Base-by-base conservation (phyloP, 1,140 invertebrate genomes). In the Sycobia sp. region DNA sequence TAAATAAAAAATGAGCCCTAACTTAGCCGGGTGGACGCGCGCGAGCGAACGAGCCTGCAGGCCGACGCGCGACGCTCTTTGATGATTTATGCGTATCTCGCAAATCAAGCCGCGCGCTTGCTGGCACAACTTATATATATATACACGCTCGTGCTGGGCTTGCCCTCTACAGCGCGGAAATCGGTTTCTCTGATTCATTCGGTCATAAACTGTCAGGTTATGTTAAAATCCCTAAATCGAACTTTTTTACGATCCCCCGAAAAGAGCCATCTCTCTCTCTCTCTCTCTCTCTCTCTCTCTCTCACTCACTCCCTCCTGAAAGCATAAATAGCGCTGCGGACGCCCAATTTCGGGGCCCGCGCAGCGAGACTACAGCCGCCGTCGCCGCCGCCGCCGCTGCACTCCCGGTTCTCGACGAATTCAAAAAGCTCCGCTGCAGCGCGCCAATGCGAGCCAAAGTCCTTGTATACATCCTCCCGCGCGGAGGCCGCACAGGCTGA, bases 211-310 rank as follows among this genome's bases (percentile, higher is more conserved):
- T 54, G 56, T 65, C 62, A 47, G 36, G 44, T 65, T 59, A 56
- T 58, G 55, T 65, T 65, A 65, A 65, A 65, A 65, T 59, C 50
- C 34, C 41, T 65, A 65, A 65, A 65, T 65, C 62, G 55, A 65
- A 65, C 41, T 59, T 65, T 65, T 65, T 65, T 64, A 64, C 49
- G 62, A 65, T 57, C 53, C 27, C 53, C n/a, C n/a, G n/a, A 16
- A 49, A 18, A n/a, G n/a, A 50, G 51, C 51, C 47, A 47, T 62
- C 59, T 8, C 46, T 14, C 44, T 27, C 44, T 46, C 13, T 47
- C 11, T 50, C 47, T 32, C 23, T 46, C 44, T 46, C 20, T 41
- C 22, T 46, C 43, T 3, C 1, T 47, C 4, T 36, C 4, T 50
- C 32, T 16, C 22, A 18, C 25, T 54, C 1, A 14, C 14, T 25